Base-by-base conservation (phyloP, 1,140 invertebrate species). In the Cecropterus lyciades region DNA sequence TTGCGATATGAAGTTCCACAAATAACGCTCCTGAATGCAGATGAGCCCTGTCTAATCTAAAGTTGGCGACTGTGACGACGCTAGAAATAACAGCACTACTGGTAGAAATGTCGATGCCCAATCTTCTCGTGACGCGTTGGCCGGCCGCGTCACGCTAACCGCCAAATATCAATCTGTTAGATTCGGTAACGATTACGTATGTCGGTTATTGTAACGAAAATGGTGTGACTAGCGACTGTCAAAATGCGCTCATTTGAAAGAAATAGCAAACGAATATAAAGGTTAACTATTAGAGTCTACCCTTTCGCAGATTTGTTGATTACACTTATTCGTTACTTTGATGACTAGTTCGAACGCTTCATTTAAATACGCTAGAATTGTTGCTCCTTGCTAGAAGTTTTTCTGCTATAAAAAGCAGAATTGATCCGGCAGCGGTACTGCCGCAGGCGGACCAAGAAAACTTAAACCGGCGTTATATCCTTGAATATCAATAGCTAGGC, bases 1-100 rank as follows among this genome's bases (percentile, higher is more conserved):
- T 77, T 76, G 73, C 70, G 70, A 77, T 84, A 76, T 78, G 77
- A 84, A 80, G 73, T 73, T 74, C 73, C 72, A 75, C 78, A 85
- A 82, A 86, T 88, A 81, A 77, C 79, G 72, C 64, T 70, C 68
- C 73, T 83, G 77, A 83, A 78, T 83, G 76, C 84, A 82, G 72
- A 85, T 80, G 83, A 86, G 84, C 80, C 71, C 82, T 83, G 77
- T 76, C 75, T 73, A 82, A 80, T 87, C 85, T 86, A 84, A 82
- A 87, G 78, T 86, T 84, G 84, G 85, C 80, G 79, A 73, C 75
- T 69, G 75, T 65, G 60, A 67, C 76, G 74, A 43, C 52, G 80
- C 79, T 83, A 85, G 77, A 87, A 89, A 89, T 89, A 87, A 82
- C 81, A 73, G 60, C 68, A 73, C 80, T 73, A 72, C 80, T 73